Evolutionary conservation across 2,113 vertebrate species (phyloP).

Genomic region (Maccullochella peelii): DNA sequence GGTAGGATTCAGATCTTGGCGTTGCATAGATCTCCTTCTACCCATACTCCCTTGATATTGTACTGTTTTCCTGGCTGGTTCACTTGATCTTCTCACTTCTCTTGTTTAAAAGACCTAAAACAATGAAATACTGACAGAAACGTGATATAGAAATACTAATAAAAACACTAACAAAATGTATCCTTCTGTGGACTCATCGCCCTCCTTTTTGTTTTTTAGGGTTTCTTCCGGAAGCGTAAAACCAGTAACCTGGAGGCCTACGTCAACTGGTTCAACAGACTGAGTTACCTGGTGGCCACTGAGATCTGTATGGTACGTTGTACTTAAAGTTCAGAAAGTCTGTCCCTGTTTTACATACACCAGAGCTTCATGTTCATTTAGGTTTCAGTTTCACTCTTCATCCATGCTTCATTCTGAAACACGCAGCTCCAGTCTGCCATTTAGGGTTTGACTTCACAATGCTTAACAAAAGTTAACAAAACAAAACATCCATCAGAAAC

Average conservation of each 20-base stretch:
- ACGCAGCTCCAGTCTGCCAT: background rate
- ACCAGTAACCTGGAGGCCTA: constrained; percentile 93
- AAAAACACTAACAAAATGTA: background rate
- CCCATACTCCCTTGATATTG: background rate
- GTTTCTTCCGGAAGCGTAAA: constrained; percentile 92
- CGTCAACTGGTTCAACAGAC: constrained; percentile 94
- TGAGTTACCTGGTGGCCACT: constrained; percentile 93
- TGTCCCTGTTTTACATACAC: background rate
- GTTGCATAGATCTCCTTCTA: background rate
- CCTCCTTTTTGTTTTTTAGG: constrained; percentile 71
- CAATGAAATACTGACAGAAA: background rate
- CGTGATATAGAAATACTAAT: background rate
- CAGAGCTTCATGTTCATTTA: background rate
- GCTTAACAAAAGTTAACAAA: too few species aligned
- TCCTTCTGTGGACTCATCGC: background rate
- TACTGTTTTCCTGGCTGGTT: background rate
- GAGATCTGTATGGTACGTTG: constrained; percentile 93
- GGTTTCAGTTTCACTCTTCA: background rate
- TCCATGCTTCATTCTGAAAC: background rate
- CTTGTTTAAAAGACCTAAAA: background rate
- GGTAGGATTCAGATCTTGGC: background rate
- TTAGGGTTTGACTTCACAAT: background rate
- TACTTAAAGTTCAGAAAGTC: background rate
- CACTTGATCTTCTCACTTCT: background rate
- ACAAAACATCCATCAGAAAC: background rate